Evolutionary conservation across 2,797 vertebrate species (phyloP), one percentile per base, ranked within the genome.

Genomic region (Leuciscus waleckii): DNA sequence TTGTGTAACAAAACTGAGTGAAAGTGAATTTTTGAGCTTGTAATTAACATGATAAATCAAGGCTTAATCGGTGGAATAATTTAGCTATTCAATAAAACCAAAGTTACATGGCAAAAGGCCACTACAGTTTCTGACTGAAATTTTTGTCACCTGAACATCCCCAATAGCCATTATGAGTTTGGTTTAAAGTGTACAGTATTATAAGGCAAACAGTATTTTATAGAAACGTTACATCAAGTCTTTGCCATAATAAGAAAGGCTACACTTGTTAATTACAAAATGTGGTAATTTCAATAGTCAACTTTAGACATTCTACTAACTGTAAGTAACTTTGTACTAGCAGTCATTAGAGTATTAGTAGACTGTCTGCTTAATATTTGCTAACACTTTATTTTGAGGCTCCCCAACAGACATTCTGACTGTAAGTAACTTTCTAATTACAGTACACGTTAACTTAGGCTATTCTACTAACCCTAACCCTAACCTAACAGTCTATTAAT

Each of bases 11-110:
- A 79, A 43, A 77, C 32, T 43, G 65, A n/a, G 37, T 32, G 46
- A 71, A 73, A 71, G 21, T 73, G 4, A 63, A 79, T 49, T 35
- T 43, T 16, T 70, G 5, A 79, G 26, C 29, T 35, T 84, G 49
- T 77, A 83, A 82, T 73, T 46, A 5, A 39, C n/a, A 41, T 83
- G 58, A 78, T 43, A 29, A 69, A 77, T 63, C 67, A 85, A 39
- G 56, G 83, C 67, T 49, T 79, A 71, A 70, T 26, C 4, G 23
- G 16, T 79, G 19, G 26, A 79, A 51, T 46, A 39, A 17, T 49
- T 63, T 39, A 73, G 76, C 39, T 63, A 35, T 49, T 79, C 13
- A 85, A 71, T 71, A 85, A 85, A 85, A 85, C n/a, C 37, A 19
- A 51, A 85, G 68, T 71, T 63, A 61, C 29, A 43, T 73, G 54